A percentile compares a stretch with the other conserved stretches of the same genome.
Evolutionary conservation across 2,797 vertebrate genomes (phyloP).

Genomic region (Sphaeramia orbicularis): DNA sequence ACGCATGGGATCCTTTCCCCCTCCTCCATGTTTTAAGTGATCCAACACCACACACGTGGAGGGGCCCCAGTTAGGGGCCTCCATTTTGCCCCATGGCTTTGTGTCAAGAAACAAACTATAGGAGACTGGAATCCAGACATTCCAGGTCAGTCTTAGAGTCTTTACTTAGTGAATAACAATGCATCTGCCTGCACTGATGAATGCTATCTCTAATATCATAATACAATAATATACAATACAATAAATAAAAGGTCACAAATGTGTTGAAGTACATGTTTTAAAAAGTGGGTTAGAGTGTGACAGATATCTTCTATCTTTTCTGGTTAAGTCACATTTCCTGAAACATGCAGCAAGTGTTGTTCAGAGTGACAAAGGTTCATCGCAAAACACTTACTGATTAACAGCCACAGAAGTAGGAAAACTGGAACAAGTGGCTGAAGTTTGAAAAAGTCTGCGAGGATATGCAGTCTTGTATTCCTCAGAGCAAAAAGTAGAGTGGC

Average conservation of each 20-base stretch:
- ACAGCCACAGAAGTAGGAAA: background rate
- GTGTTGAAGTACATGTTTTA: background rate
- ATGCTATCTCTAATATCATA: background rate
- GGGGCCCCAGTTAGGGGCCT: constrained; percentile 59
- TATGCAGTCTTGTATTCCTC: constrained; percentile 19
- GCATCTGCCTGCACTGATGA: background rate
- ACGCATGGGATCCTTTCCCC: constrained; percentile 62
- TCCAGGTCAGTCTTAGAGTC: constrained; percentile 44
- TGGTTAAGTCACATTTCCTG: background rate
- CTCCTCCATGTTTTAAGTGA: constrained; percentile 73
- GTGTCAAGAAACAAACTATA: constrained; percentile 66
- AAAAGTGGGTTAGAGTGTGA: background rate
- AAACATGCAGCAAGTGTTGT: background rate
- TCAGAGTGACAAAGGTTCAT: constrained; percentile 4
- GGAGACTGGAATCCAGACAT: constrained; percentile 66
- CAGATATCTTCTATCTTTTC: background rate
- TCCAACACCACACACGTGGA: constrained; percentile 78
- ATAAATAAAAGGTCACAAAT: background rate
- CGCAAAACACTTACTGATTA: background rate
- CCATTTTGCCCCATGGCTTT: constrained; percentile 73
- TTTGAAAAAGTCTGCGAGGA: constrained; percentile 3
- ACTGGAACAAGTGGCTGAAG: background rate
- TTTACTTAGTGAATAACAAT: background rate
- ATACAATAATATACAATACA: too few relatives aligned
- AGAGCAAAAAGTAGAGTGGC: constrained; percentile 15